Evolutionary conservation across 2,113 vertebrate genomes (phyloP), one percentile per base, ranked within the genome.

Genomic region (Ciconia boyciana): DNA sequence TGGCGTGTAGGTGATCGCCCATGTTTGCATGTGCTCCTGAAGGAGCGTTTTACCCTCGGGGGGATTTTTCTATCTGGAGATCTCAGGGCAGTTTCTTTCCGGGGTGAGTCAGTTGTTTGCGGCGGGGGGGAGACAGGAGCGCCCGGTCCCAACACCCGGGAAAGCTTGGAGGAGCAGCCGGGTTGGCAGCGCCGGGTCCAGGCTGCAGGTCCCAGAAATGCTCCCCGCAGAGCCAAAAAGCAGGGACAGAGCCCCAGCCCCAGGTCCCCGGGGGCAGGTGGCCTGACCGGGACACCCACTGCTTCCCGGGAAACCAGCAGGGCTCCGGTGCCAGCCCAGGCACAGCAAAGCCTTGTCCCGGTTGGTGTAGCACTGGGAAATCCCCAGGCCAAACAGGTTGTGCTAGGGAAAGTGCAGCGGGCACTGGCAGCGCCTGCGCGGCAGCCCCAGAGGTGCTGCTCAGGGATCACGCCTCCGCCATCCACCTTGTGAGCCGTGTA

Each of bases 31-130:
- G 70, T 72, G 64, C 74, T 90, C 43, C 68, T 17, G 64, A 39
- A 69, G 39, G 49, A 85, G 83, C 29, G 51, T 77, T 71, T 49
- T 92, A 77, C 91, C 86, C 93, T 93, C 2, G 0, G 34, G 34
- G 76, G 17, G 61, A 16, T 81, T 87, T 92, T 76, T 76, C 78
- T 94, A 92, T 93, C 49, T 74, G 83, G 70, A 93, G 52, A 88
- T 94, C 89, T 94, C 9, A 20, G 83, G 80, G 91, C 26, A 21
- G 46, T 91, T 97, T 83, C 72, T 93, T 87, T 79, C 41, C 6
- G 11, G 84, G 52, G 57, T 95, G 95, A 94, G 93, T 95, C 94
- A 94, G 74, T 94, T 94, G 83, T 71, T 81, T 91, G 64, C 4
- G 13, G 28, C 11, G 21, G 17, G 4, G 3, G 13, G 46, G 58